Percentiles rank a stretch among this genome's conserved stretches.
These are phyloP conservation scores for Drosophila hydei DNA, from an alignment of 1,140 invertebrate genomes.

Conservation along the genomic window DNA sequence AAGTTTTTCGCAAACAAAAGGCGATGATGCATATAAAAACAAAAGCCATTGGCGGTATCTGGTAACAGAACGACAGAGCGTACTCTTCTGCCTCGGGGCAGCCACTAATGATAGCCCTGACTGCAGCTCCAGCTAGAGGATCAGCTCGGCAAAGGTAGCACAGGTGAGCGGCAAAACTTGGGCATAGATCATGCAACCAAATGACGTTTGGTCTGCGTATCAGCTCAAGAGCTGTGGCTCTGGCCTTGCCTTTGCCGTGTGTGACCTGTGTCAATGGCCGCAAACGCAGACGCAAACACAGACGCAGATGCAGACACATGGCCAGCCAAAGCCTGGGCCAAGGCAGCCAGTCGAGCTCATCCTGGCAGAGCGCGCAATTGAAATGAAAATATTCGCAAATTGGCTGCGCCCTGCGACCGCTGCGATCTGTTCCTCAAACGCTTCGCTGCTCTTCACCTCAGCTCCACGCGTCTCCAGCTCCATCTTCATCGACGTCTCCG, in stretches of 20 bases:
- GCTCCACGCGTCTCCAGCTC: background rate
- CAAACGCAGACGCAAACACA: slow-evolving; percentile 38
- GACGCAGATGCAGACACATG: slow-evolving; percentile 18
- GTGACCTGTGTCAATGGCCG: slow-evolving; percentile 76
- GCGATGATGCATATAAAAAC: slow-evolving; percentile 61
- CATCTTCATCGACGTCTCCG: background rate
- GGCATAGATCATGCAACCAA: slow-evolving; percentile 69
- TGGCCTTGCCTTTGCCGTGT: slow-evolving; percentile 44
- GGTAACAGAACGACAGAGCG: slow-evolving; percentile 10
- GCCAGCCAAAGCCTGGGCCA: background rate
- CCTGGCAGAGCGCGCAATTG: slow-evolving; percentile 68
- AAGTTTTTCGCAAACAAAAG: slow-evolving; percentile 80
- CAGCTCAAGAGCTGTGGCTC: background rate
- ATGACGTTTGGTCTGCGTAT: slow-evolving; percentile 58
- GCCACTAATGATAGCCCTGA: slow-evolving; percentile 73
- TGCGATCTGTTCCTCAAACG: slow-evolving; percentile 26
- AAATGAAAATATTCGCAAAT: slow-evolving; percentile 84
- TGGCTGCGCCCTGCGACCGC: slow-evolving; percentile 72
- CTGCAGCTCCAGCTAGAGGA: slow-evolving; percentile 38
- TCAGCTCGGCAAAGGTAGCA: slow-evolving; percentile 20
- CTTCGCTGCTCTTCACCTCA: background rate
- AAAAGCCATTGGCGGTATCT: slow-evolving; percentile 27
- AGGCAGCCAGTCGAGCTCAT: slow-evolving; percentile 30
- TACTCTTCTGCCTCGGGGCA: slow-evolving; percentile 42
- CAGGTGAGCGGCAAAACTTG: slow-evolving; percentile 60